Base-by-base conservation (phyloP, 2,888 invertebrate genomes). In the Dasypolia templi region DNA sequence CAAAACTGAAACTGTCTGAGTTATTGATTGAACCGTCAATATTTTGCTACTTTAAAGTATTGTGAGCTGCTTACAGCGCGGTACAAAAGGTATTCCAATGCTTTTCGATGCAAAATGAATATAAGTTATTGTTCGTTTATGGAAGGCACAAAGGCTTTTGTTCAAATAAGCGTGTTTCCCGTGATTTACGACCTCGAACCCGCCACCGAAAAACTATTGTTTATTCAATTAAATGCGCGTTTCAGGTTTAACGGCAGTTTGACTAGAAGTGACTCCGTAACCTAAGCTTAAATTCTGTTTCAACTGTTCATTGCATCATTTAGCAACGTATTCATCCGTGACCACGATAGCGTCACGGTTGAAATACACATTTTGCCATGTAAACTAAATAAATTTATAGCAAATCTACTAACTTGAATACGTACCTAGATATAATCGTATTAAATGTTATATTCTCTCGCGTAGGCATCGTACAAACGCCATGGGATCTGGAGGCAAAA, bases 171-270 rank as follows among this genome's bases (percentile, higher is more conserved):
- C 82, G 78, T 84, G 82, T 86, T 90, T 84, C 86, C 75, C 66
- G 82, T 91, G 90, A 92, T 92, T 91, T 90, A 92, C 86, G 84
- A 84, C 75, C 62, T 68, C 51, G 44, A 82, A 71, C 88, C 84
- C 87, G 88, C 86, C 85, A 88, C 79, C 77, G 79, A 85, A 88
- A 82, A 83, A 77, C 83, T 85, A 86, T 89, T 91, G 90, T 92
- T 89, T 88, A 92, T 89, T 91, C 90, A 89, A 91, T 91, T 88
- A 89, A 67, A 69, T 53, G 77, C 51, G 72, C 58, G 67, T 85
- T 83, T 85, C 81, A 72, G 69, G 81, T 87, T 85, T 78, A 75
- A 85, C 65, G 59, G 69, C 35, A 67, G 75, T 79, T 58, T 65
- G 63, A 59, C 51, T 58, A 66, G 39, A 74, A 51, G 39, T 69